Conservation (phyloP, 2,888 invertebrate genomes). For the Chloromyia formosa region DNA sequence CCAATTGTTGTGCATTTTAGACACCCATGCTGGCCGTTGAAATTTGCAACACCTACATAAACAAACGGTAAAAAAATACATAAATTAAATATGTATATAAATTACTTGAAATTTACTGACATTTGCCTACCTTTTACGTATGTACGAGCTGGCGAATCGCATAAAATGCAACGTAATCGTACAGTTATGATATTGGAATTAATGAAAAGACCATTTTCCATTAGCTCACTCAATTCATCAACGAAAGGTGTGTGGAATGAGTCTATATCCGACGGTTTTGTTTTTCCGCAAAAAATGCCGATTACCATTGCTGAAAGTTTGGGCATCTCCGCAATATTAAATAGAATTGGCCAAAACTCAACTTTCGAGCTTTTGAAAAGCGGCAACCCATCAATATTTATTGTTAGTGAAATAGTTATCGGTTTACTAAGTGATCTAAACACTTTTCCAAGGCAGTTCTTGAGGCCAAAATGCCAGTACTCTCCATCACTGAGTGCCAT, state of each 20-base stretch:
- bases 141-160: not conserved
- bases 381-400: too few species aligned
- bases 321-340: constrained; percentile 15
- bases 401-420: too few species aligned
- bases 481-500: too few species aligned
- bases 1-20: not conserved
- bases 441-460: too few species aligned
- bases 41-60: not conserved
- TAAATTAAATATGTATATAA: too few species aligned
- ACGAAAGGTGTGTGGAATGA: not conserved
- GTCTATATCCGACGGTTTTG: not conserved
- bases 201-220: not conserved
- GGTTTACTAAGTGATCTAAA: too few species aligned
- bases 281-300: constrained; percentile 7
- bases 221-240: not conserved
- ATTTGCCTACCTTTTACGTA: not conserved
- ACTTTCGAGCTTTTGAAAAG: constrained; percentile 4
- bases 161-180: not conserved
- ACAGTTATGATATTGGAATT: not conserved
- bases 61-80: not conserved
- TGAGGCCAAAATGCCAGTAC: too few species aligned
- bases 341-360: constrained; percentile 35
- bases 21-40: not conserved
- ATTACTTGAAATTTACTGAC: too few species aligned
- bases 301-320: constrained; percentile 5